phyloP scores from a whole-genome alignment of 2,888 invertebrate species.

The Amiota communis region DNA sequence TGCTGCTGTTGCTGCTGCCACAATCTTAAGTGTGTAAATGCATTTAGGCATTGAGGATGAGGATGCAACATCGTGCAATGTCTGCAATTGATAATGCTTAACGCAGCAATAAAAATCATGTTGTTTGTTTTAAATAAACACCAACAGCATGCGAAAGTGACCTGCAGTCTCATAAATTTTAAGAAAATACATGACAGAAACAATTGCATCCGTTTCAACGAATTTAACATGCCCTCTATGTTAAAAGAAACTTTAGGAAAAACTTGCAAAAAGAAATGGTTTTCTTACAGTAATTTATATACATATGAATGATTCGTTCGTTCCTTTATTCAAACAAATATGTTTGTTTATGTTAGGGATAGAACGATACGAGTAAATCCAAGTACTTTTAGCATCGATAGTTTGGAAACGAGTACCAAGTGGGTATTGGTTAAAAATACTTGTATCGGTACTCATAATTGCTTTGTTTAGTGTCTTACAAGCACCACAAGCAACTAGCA shows the following conservation, averaged over 20 bases:
- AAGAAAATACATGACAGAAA: background rate
- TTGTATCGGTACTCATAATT: too few relatives aligned
- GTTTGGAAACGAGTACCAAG: too few relatives aligned
- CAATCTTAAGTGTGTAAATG: background rate
- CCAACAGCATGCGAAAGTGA: background rate
- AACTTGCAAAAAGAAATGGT: too few relatives aligned
- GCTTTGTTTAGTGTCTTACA: too few relatives aligned
- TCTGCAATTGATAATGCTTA: background rate
- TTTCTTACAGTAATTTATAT: too few relatives aligned
- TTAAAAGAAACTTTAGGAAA: background rate
- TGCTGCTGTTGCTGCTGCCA: background rate
- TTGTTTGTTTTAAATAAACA: background rate
- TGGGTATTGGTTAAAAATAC: too few relatives aligned
- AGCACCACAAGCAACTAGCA: too few relatives aligned
- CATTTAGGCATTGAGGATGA: background rate
- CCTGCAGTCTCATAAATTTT: background rate
- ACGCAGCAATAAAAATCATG: background rate
- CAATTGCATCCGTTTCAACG: background rate
- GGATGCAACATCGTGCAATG: background rate
- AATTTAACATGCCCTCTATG: background rate
- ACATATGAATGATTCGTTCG: too few relatives aligned
- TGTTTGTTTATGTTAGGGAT: too few relatives aligned
- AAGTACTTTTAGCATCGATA: too few relatives aligned
- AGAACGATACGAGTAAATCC: too few relatives aligned
- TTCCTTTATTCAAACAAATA: too few relatives aligned